Evolutionary conservation across 2,888 invertebrate genomes (phyloP), one percentile per base, ranked within the genome.

Genomic region (Acanthacorydalis orientalis): DNA sequence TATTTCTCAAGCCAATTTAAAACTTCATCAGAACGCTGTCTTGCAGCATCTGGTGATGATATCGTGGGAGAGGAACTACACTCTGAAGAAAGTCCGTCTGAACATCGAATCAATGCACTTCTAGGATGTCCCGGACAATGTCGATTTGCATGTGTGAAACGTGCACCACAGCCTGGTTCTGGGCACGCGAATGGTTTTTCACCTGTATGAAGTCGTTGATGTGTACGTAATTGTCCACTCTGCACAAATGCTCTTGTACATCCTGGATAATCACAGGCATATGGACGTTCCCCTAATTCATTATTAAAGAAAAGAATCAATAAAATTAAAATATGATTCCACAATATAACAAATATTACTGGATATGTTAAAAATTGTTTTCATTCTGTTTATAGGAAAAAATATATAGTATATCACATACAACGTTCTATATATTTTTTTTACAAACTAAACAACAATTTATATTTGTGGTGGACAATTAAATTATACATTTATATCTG

Each of bases 61-160:
- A 35, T 14, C 34, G 35, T 44, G 16, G 35, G 33, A 16, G 34
- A 23, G 23, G 23, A 23, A 23, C 23, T 23, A 23, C 23, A 23
- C 7, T n/a, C 12, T 7, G 37, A 37, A 7, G 37, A 4, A 37
- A 14, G 37, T 14, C n/a, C 12, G 1, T 69, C n/a, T 12, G 37
- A 69, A 38, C 68, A 67, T 38, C 74, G 61, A 11, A 68, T 67
- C 2, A 75, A 61, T 15, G 72, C 71, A 2, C 74, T 72, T 50
- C 73, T 73, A 0, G 83, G 83, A 65, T 84, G 84, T 51, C 78
- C 74, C 1, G 78, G 74, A 59, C 84, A 84, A 54, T 80, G 82
- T 31, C 84, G 67, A 60, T 84, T 84, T 1, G 83, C 82, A 63
- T 84, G 84, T 1, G 83, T 82, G 59, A 83, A 84, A 51, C 80